These are phyloP conservation scores for Adela reaumurella DNA, from an alignment of 2,888 invertebrate genomes.

Conservation along the genomic window DNA sequence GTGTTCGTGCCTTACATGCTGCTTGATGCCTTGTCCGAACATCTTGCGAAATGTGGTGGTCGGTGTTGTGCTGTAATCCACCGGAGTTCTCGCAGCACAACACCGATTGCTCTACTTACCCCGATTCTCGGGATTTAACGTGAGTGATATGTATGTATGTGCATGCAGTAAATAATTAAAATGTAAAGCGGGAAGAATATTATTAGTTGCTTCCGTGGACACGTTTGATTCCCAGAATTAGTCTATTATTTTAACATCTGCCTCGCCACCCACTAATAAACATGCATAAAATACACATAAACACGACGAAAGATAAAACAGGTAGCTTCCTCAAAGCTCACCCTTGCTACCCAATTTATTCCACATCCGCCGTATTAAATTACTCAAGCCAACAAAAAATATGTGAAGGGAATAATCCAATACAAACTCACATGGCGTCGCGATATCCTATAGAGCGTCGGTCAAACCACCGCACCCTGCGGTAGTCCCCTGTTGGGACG, in stretches of 20 bases:
- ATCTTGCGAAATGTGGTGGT: too few relatives aligned
- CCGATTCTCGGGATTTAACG: too few relatives aligned
- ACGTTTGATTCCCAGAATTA: constrained; percentile 40
- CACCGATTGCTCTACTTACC: too few relatives aligned
- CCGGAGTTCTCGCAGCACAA: too few relatives aligned
- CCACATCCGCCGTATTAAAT: constrained; percentile 53
- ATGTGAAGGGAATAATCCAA: constrained; percentile 13
- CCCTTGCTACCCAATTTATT: constrained; percentile 53
- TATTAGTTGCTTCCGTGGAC: background rate
- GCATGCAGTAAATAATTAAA: too few relatives aligned
- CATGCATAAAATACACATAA: constrained; percentile 21
- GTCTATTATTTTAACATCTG: constrained; percentile 24
- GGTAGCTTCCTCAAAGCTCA: constrained; percentile 45
- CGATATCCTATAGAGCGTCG: constrained; percentile 36
- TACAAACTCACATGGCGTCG: constrained; percentile 40
- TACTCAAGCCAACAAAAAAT: constrained; percentile 34
- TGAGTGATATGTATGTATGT: too few relatives aligned
- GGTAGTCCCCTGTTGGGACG: constrained; percentile 22
- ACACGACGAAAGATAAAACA: constrained; percentile 32
- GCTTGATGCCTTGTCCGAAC: too few relatives aligned
- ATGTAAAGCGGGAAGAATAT: background rate
- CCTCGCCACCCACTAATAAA: constrained; percentile 15
- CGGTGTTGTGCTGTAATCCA: too few relatives aligned
- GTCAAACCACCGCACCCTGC: constrained; percentile 32
- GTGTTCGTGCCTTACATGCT: too few relatives aligned